Base-by-base conservation (phyloP, 1,140 invertebrate genomes). In the Cheumatopsyche charites region DNA sequence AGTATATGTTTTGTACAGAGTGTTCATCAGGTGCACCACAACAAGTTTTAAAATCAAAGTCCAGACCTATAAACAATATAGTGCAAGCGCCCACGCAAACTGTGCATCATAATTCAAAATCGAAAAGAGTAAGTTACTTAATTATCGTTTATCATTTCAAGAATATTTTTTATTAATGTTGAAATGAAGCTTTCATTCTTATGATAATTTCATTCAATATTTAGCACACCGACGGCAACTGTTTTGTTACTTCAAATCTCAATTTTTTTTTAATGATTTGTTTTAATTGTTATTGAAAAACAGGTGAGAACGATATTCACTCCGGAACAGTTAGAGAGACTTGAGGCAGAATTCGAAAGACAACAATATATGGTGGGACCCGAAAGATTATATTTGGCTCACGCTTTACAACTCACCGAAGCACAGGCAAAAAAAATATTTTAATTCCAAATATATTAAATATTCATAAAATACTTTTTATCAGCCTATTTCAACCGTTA, bases 361-460 rank as follows among this genome's bases (percentile, higher is more conserved):
- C 95, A 97, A 78, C 96, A 98, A 79, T 98, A 98, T 81, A 95
- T 98, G 93, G 95, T 96, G 2, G 96, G 96, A 0, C 94, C 94
- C 0, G 95, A 97, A 80, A 82, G 96, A 74, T 85, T 95, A 0
- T 95, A 96, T 78, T 84, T 98, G 43, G 95, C 96, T 0, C 91
- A 94, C 77, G 90, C 92, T 0, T 84, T 98, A 0, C 90, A 94
- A 71, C 84, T 98, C 0, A 95, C 94, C 0, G 96, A 98, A 82
- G 94, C 95, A 3, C 94, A 96, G 87, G 92, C 92, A 77, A 80
- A 26, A 1, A 55, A 4, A 36, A 36, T 36, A 49, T 49, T 49
- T 19, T 19, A 49, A 19, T 19, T 49, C 4, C 42, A 43, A 9
- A 43, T 43, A 43, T 43, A 7, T 43, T 43, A 9, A 43, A 9